Evolutionary conservation across 2,888 invertebrate species (phyloP), one percentile per base, ranked within the genome.

Genomic region (Abrostola triplasia): DNA sequence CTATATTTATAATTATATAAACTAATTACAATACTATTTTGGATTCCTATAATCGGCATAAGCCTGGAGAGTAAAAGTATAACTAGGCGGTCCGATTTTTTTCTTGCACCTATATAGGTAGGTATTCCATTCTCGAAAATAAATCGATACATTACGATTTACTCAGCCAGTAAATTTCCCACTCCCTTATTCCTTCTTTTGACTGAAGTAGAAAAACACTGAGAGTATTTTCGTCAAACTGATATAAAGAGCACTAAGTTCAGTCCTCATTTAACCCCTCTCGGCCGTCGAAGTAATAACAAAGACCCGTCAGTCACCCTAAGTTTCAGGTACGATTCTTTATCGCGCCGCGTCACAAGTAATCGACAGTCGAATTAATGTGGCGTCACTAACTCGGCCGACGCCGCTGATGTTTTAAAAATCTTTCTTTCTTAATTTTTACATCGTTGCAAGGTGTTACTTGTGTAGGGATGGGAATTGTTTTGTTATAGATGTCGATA

Each of bases 341-440:
- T 87, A 79, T 82, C 74, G 77, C 69, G 66, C 76, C 63, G 77
- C 74, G 74, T 79, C 81, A 74, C 64, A 69, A 89, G 91, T 88
- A 91, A 93, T 92, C 92, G 93, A 92, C 91, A 88, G 85, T 77
- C 83, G 84, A 88, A 94, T 93, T 93, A 94, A 94, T 94, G 94
- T 94, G 92, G 91, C 93, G 93, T 86, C 92, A 92, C 93, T 93
- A 94, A 94, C 93, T 91, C 89, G 88, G 69, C 81, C 84, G 86
- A 84, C 84, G 87, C 82, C 87, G 63, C 64, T 82, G 87, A 57
- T 83, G 85, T 86, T 87, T 89, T 87, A 87, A 91, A 91, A 90
- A 90, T 89, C 90, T 89, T 86, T 90, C 90, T 90, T 88, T 90
- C 91, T 92, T 94, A 93, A 94, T 94, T 94, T 93, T 93, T 92